Conservation (phyloP, 2,888 invertebrate genomes). For the Thecophora atra region DNA sequence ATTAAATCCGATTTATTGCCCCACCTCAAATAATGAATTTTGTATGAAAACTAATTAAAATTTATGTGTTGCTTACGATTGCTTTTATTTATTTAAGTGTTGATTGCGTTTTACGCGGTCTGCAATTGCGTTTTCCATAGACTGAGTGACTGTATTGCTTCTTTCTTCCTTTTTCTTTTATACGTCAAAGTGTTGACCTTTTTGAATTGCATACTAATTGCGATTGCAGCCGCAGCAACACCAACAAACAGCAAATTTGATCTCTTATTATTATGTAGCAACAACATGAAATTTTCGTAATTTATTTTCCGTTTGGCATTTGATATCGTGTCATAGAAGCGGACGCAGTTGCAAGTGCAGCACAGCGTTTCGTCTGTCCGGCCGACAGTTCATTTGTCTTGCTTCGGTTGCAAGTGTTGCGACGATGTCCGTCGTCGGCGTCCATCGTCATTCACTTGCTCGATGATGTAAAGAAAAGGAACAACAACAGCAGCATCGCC, state of each 20-base stretch:
- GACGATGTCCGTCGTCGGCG: background rate
- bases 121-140: background rate
- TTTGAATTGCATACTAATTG: slow-evolving; percentile 12
- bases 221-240: background rate
- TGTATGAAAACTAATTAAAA: slow-evolving; percentile 3
- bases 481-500: slow-evolving; percentile 26
- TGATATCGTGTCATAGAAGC: slow-evolving; percentile 18
- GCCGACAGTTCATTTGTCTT: background rate
- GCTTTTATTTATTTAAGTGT: too few species aligned
- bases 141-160: too few species aligned
- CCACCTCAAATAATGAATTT: too few species aligned
- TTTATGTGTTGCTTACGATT: background rate
- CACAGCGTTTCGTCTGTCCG: background rate
- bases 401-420: slow-evolving; percentile 5
- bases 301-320: slow-evolving; percentile 35
- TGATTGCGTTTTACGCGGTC: too few species aligned
- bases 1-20: too few species aligned
- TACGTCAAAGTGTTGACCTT: slow-evolving; percentile 24
- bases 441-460: background rate
- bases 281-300: slow-evolving; percentile 31
- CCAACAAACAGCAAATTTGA: slow-evolving; percentile 22
- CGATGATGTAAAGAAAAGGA: slow-evolving; percentile 19
- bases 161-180: too few species aligned
- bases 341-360: background rate
- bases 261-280: slow-evolving; percentile 20